phyloP scores from a whole-genome alignment of 2,113 vertebrate genomes.

The Ailuropoda melanoleuca region DNA sequence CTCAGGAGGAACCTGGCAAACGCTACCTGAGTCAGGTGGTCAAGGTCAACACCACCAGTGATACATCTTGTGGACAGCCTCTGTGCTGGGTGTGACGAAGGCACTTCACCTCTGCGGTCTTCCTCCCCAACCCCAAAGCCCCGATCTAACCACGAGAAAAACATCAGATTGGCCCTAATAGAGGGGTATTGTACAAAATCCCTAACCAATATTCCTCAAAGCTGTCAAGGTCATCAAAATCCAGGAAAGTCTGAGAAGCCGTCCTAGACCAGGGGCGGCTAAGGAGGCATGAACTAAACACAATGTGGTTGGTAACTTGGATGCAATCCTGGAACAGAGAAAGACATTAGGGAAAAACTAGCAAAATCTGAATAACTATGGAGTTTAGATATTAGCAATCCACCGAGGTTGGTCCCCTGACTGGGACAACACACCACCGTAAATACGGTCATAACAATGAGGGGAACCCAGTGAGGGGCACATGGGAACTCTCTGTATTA shows the following conservation, averaged over 20 bases:
- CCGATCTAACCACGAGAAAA: background rate
- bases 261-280: background rate
- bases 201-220: background rate
- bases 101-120: background rate
- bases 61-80: fast-evolving
- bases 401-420: background rate
- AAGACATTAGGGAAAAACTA: fast-evolving
- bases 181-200: background rate
- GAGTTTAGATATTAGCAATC: fast-evolving
- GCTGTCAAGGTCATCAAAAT: background rate
- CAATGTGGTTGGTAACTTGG: fast-evolving
- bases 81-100: background rate
- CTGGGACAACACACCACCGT: background rate
- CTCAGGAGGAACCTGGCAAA: background rate
- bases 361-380: fast-evolving
- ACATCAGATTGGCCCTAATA: background rate
- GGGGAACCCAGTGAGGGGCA: fast-evolving
- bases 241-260: background rate
- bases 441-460: fast-evolving
- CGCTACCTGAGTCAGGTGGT: fast-evolving
- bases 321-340: background rate
- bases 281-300: background rate
- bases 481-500: background rate
- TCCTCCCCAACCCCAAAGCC: background rate
- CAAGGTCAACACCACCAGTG: background rate